Evolutionary conservation across 2,113 vertebrate species (phyloP), one percentile per base, ranked within the genome.

Genomic region (Elaphurus davidianus): DNA sequence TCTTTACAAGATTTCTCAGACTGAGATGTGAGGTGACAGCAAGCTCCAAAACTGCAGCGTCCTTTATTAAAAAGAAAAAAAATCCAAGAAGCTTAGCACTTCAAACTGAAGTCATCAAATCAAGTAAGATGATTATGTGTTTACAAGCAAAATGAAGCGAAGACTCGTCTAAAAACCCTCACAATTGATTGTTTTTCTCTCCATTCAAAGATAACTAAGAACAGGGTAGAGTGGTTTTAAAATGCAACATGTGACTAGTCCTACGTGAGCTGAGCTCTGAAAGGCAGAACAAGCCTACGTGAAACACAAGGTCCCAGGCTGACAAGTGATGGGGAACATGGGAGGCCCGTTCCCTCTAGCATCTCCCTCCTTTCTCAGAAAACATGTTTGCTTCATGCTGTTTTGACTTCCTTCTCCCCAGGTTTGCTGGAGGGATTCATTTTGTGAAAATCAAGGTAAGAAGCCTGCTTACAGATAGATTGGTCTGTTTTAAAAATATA

Each of bases 111-210:
- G 64, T 97, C 74, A 97, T 60, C 92, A 92, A 92, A 97, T 94
- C 90, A 95, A 95, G 71, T 78, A 57, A 50, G 45, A 62, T 85
- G 74, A 88, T 88, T 74, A 91, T 62, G 60, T 98, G 57, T 83
- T 98, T 97, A 89, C 50, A 96, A 82, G 33, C 84, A 94, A 97
- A 98, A 94, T 81, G 87, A 95, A 98, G 16, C 43, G 43, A 92
- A 96, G 74, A 90, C 86, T 86, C 14, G 47, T 88, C 87, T 85
- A 76, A 83, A 87, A 87, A 84, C 33, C n/a, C n/a, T 89, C 84
- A 84, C 89, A 60, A 15, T 13, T 87, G 59, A 95, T 83, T 79
- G 96, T 82, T 59, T 87, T 92, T 64, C n/a, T 78, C 84, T 91
- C 50, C 36, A 62, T 67, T 96, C 52, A 94, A 94, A 97, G 54